A percentile compares a stretch with the other conserved stretches of the same genome.
phyloP scores from a whole-genome alignment of 1,140 invertebrate species.

The Sminthurinus signatus region DNA sequence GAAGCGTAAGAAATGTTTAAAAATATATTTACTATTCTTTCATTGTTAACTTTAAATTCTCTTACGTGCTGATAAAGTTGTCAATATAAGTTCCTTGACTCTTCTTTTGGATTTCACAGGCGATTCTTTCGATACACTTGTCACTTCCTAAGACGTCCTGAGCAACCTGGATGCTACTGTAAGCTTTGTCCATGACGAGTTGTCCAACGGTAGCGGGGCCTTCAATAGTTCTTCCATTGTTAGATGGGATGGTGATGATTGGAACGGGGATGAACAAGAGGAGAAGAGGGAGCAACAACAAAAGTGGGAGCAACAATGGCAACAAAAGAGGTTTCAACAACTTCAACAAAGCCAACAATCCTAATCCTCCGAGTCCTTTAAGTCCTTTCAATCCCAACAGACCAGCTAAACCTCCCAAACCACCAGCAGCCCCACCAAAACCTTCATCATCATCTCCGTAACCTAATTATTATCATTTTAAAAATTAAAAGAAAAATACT shows the following conservation, averaged over 20 bases:
- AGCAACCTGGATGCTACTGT: slow-evolving; percentile 29
- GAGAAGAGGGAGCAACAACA: slow-evolving; percentile 27
- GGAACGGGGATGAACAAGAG: slow-evolving; percentile 40
- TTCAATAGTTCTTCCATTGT: slow-evolving; percentile 13
- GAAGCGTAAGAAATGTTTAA: too few relatives aligned
- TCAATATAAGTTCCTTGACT: slow-evolving; percentile 33
- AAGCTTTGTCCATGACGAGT: slow-evolving; percentile 28
- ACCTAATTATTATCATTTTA: too few relatives aligned
- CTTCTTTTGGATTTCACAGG: slow-evolving; percentile 33
- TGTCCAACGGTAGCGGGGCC: slow-evolving; percentile 8
- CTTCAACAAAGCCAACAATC: slow-evolving; percentile 36
- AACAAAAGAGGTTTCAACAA: slow-evolving; percentile 36
- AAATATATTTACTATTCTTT: too few relatives aligned
- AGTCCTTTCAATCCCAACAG: slow-evolving; percentile 37
- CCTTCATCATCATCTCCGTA: slow-evolving; percentile 36
- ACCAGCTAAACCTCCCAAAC: slow-evolving; percentile 35
- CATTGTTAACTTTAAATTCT: too few relatives aligned
- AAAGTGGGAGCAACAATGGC: slow-evolving; percentile 29
- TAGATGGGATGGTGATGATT: slow-evolving; percentile 20
- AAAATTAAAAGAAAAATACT: too few relatives aligned
- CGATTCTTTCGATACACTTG: slow-evolving; percentile 38
- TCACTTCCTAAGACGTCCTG: slow-evolving; percentile 37
- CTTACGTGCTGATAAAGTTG: slow-evolving; percentile 36
- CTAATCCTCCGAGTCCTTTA: slow-evolving; percentile 37
- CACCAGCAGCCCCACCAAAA: slow-evolving; percentile 12